These are phyloP conservation scores for Drosophila putrida DNA, from an alignment of 2,888 invertebrate species.

Conservation along the genomic window DNA sequence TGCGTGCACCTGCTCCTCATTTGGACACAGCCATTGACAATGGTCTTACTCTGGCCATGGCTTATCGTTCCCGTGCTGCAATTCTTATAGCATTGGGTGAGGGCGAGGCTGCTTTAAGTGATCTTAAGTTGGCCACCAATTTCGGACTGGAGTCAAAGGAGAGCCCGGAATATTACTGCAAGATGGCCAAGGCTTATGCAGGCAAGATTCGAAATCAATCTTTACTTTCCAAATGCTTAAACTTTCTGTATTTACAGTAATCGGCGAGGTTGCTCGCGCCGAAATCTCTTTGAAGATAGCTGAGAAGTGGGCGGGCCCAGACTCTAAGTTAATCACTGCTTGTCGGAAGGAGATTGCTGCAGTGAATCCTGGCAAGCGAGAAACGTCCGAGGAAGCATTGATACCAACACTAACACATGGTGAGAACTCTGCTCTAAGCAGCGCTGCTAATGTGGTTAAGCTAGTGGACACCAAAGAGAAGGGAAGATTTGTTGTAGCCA, in stretches of 20 bases:
- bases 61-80: constrained; percentile 89
- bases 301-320: constrained; percentile 87
- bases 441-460: constrained; percentile 88
- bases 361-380: constrained; percentile 59
- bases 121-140: constrained; percentile 89
- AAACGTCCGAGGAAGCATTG: constrained; percentile 8
- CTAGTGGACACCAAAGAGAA: constrained; percentile 87
- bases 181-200: constrained; percentile 89
- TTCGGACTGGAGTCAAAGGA: constrained; percentile 88
- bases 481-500: constrained; percentile 91
- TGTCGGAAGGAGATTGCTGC: constrained; percentile 86
- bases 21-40: constrained; percentile 87
- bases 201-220: constrained; percentile 58
- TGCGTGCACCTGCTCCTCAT: constrained; percentile 89
- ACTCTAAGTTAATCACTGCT: constrained; percentile 85
- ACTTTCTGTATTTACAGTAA: constrained; percentile 82
- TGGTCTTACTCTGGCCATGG: constrained; percentile 88
- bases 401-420: constrained; percentile 86
- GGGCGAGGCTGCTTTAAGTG: constrained; percentile 88
- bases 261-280: constrained; percentile 88
- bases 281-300: constrained; percentile 89
- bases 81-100: constrained; percentile 87
- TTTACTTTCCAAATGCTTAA: no score
- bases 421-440: constrained; percentile 86
- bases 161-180: constrained; percentile 89